Percentiles rank a stretch among this genome's conserved stretches.
Conservation (phyloP, 1,140 invertebrate genomes). For the Sinonovacula constricta region DNA sequence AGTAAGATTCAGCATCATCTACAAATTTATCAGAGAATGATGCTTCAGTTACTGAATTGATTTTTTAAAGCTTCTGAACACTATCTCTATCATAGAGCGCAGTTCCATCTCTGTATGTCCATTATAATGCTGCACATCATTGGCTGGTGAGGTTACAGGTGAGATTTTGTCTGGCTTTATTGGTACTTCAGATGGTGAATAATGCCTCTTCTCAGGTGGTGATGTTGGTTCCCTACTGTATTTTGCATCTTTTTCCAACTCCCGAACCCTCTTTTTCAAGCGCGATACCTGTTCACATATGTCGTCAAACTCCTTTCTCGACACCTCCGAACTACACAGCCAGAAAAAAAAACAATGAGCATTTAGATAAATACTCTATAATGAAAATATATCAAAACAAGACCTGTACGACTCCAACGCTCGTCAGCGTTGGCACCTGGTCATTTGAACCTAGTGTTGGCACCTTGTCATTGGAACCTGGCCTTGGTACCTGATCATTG, state of each 20-base stretch:
- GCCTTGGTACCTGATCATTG: conserved; percentile 23
- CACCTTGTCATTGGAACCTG: conserved; percentile 10
- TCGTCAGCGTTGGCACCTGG: conserved; percentile 6
- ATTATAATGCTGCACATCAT: conserved; percentile 37
- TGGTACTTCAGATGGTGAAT: conserved; percentile 30
- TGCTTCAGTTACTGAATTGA: conserved; percentile 33
- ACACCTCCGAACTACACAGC: conserved; percentile 32
- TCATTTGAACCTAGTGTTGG: not conserved
- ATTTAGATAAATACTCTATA: conserved; percentile 26
- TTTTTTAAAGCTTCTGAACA: too few relatives aligned
- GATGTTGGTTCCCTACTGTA: conserved; percentile 31
- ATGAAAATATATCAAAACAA: conserved; percentile 31
- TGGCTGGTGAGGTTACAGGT: conserved; percentile 30
- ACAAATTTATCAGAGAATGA: conserved; percentile 30
- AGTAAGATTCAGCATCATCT: too few relatives aligned
- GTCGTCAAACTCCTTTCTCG: conserved; percentile 32
- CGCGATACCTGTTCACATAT: conserved; percentile 27
- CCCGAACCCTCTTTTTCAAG: conserved; percentile 29
- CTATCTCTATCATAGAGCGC: conserved; percentile 35
- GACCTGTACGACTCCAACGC: conserved; percentile 30
- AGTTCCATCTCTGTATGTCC: conserved; percentile 30
- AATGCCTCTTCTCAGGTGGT: too few relatives aligned
- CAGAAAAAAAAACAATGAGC: conserved; percentile 28
- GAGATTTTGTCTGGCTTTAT: conserved; percentile 28
- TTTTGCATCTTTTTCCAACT: conserved; percentile 32